A percentile compares a stretch with the other conserved stretches of the same genome.
Conservation (phyloP, 2,113 vertebrate genomes). For the Chaetops frenatus region DNA sequence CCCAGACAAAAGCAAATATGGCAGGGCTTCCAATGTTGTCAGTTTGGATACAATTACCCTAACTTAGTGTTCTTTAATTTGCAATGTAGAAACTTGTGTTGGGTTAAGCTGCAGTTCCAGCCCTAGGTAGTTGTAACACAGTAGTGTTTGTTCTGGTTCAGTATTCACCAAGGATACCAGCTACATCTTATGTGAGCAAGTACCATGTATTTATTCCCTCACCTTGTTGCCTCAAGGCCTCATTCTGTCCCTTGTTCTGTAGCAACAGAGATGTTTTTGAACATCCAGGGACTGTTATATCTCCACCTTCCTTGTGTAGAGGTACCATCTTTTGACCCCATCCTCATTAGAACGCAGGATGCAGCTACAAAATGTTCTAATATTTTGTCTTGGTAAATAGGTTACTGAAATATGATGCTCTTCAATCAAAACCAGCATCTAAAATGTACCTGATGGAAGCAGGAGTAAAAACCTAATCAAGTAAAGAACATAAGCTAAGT, state of each 20-base stretch:
- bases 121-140: not conserved
- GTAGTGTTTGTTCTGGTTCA: not conserved
- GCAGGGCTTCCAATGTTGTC: not conserved
- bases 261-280: not conserved
- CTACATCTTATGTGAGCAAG: not conserved
- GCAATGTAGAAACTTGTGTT: not conserved
- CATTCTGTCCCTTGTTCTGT: not conserved
- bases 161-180: not conserved
- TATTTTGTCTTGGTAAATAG: not conserved
- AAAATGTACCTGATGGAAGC: not conserved
- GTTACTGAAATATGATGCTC: not conserved
- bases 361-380: not conserved
- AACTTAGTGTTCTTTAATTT: not conserved
- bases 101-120: not conserved
- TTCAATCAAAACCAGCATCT: not conserved
- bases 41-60: not conserved
- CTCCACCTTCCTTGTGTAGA: not conserved
- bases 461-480: not conserved
- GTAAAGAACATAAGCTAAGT: not conserved
- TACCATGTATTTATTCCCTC: not conserved
- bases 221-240: not conserved
- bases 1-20: not conserved
- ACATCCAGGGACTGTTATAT: not conserved
- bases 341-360: not conserved
- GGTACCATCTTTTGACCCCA: not conserved